Evolutionary conservation across 2,888 invertebrate genomes (phyloP).

Genomic region (Lasioglossum leucozonium): DNA sequence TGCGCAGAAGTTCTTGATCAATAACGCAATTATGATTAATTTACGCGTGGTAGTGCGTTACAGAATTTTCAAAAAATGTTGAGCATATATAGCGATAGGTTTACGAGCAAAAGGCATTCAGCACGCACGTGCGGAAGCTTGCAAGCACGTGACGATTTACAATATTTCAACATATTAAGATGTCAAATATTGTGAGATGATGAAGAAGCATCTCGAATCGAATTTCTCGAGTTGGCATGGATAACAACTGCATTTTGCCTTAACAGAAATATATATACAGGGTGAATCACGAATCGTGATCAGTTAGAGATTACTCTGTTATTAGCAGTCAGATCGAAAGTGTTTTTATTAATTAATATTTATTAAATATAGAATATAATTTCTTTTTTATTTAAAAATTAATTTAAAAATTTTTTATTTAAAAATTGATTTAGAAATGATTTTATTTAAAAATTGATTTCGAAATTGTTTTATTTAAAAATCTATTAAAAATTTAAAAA

Average conservation of each 20-base stretch:
- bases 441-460: no score
- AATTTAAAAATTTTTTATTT: no score
- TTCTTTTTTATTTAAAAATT: no score
- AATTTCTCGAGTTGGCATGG: background rate
- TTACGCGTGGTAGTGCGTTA: background rate
- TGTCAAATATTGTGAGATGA: background rate
- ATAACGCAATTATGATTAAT: conserved; percentile 36
- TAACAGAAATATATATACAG: background rate
- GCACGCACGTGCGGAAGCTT: background rate
- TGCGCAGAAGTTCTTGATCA: conserved; percentile 45
- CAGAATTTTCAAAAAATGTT: background rate
- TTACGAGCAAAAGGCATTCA: background rate
- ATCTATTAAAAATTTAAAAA: no score
- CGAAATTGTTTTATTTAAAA: no score
- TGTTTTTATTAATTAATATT: no score
- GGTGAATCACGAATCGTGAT: no score
- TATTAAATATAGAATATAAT: no score
- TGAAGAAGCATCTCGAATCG: background rate
- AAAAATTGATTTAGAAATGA: no score
- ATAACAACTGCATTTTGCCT: background rate
- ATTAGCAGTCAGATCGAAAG: no score
- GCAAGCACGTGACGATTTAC: background rate
- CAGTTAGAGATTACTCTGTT: no score
- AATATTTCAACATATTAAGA: background rate
- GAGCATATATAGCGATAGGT: background rate